Evolutionary conservation across 2,888 invertebrate species (phyloP).

Genomic region (Trachelus iudaicus): DNA sequence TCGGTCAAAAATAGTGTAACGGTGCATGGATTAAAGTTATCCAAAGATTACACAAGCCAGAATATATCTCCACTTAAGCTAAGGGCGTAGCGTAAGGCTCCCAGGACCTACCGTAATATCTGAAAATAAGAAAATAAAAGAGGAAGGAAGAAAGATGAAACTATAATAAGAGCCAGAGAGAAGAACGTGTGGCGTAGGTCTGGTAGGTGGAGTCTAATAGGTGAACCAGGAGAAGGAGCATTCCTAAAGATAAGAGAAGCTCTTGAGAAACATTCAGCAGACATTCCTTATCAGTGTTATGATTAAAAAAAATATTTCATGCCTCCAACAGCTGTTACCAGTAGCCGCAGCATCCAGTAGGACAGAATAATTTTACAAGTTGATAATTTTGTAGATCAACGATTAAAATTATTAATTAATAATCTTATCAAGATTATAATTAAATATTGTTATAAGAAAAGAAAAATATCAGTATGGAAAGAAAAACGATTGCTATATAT

Average conservation of each 20-base stretch:
- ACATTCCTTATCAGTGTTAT: not conserved
- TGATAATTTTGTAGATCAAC: not conserved
- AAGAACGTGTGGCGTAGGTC: not conserved
- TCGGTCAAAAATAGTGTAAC: slow-evolving; percentile 23
- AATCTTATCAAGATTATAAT: not conserved
- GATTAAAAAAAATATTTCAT: not conserved
- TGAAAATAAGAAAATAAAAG: slow-evolving; percentile 7
- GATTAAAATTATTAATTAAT: not conserved
- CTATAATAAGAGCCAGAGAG: not conserved
- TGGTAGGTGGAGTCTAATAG: not conserved
- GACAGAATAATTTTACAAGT: not conserved
- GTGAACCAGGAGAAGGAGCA: not conserved
- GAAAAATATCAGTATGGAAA: not conserved
- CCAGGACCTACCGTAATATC: slow-evolving; percentile 7
- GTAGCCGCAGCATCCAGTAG: not conserved
- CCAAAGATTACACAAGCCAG: slow-evolving; percentile 25
- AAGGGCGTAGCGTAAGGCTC: not conserved
- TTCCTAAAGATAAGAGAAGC: not conserved
- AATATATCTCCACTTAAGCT: slow-evolving; percentile 11
- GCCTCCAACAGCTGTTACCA: not conserved
- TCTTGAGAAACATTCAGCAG: not conserved
- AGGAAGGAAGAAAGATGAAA: not conserved
- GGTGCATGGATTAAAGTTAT: slow-evolving; percentile 7
- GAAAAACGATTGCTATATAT: not conserved
- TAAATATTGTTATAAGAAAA: not conserved